Evolutionary conservation across 2,113 vertebrate species (phyloP), one percentile per base, ranked within the genome.

Genomic region (Chunga burmeisteri): DNA sequence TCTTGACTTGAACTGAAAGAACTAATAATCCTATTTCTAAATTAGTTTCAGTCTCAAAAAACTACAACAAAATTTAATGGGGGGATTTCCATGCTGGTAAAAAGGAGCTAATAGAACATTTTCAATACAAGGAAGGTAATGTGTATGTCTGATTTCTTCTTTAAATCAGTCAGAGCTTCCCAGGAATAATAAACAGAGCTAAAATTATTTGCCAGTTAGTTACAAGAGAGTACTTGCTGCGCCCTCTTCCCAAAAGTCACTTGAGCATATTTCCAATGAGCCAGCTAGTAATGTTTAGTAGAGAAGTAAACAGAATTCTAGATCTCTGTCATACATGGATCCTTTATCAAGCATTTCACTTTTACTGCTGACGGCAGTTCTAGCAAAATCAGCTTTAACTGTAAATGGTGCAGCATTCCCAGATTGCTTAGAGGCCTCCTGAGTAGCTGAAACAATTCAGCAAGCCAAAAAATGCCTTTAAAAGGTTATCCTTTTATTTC

Each of bases 241-340:
- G 74, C 91, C 85, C 87, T 95, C 84, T 68, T 96, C 75, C 63
- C 84, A 86, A 90, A 86, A 88, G 70, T 85, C 42, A 59, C 81
- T 87, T 91, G 89, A 96, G 66, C 50, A 93, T 23, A 62, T 86
- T 78, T 81, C 93, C 13, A 0, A 62, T 4, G 6, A 77, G 62
- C n/a, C 93, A 97, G 91, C 73, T 95, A 93, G 58, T 80, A 95
- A 93, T 47, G 46, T 75, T 97, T 93, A 97, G 81, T 49, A 82
- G 0, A 94, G 73, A 89, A 95, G 58, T 81, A 96, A 96, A 95
- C 81, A 95, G 65, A 96, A 89, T 91, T 94, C 83, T 94, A 94
- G 73, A 66, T 75, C 91, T 94, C 90, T 96, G 61, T 91, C 73
- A 88, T 87, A 92, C 73, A 95, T 6, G 23, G 78, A 62, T 80